A percentile compares a stretch with the other conserved stretches of the same genome.
These are phyloP conservation scores for Oscheius sp. DNA, from an alignment of 2,888 invertebrate species.

Conservation along the genomic window DNA sequence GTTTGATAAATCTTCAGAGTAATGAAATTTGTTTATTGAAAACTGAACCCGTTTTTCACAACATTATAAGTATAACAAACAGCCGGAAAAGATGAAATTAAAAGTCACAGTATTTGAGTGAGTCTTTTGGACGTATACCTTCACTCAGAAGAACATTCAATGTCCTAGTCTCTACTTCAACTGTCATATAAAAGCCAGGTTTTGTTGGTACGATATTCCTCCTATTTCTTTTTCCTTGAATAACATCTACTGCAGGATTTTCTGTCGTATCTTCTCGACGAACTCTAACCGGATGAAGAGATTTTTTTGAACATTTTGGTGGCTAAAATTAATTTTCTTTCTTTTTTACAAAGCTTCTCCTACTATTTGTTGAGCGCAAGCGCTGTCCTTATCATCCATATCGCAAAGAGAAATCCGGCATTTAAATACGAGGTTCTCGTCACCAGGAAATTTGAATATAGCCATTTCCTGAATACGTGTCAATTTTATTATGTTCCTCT, in stretches of 20 bases:
- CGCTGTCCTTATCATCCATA: conserved; percentile 54
- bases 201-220: conserved; percentile 56
- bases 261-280: conserved; percentile 36
- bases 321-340: conserved; percentile 45
- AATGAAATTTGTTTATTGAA: no score
- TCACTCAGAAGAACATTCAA: conserved; percentile 68
- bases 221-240: conserved; percentile 16
- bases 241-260: neutral
- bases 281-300: conserved; percentile 40
- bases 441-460: conserved; percentile 71
- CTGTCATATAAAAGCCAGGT: conserved; percentile 62
- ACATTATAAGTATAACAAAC: no score
- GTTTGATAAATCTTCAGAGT: no score
- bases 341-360: conserved; percentile 4
- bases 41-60: no score
- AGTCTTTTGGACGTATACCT: conserved; percentile 61
- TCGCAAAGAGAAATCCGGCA: conserved; percentile 71
- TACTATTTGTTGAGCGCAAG: conserved; percentile 49
- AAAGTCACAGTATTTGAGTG: conserved; percentile 66
- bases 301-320: conserved; percentile 51
- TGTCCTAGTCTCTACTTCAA: conserved; percentile 65
- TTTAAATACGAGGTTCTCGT: conserved; percentile 66
- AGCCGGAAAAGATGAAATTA: conserved; percentile 39
- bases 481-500: neutral
- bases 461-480: conserved; percentile 60